These are phyloP conservation scores for Minunthozetes semirufus DNA, from an alignment of 2,888 invertebrate genomes.

Conservation along the genomic window DNA sequence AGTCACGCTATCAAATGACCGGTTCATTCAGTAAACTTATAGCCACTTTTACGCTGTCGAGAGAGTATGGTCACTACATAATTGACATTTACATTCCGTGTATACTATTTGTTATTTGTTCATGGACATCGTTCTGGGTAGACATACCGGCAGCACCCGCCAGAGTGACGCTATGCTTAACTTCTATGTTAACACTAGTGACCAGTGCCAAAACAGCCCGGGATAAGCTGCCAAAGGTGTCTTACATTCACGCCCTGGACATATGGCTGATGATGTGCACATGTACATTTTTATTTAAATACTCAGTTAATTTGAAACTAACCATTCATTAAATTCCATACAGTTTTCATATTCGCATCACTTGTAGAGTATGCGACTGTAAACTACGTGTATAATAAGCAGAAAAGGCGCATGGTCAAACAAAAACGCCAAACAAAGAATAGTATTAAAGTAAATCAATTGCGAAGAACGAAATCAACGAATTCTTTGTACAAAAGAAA, in stretches of 20 bases:
- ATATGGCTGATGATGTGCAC: conserved; percentile 42
- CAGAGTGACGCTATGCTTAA: conserved; percentile 41
- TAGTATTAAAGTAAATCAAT: background rate
- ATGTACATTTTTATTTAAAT: conserved; percentile 35
- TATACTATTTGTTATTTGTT: conserved; percentile 41
- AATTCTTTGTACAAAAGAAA: background rate
- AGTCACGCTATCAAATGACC: conserved; percentile 12
- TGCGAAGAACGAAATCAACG: background rate
- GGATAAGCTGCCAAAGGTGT: conserved; percentile 42
- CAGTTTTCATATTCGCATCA: conserved; percentile 41
- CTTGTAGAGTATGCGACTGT: conserved; percentile 43
- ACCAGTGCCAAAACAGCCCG: conserved; percentile 41
- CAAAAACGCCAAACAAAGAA: background rate
- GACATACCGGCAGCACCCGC: conserved; percentile 43
- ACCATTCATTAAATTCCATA: too few species aligned
- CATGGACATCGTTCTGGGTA: conserved; percentile 43
- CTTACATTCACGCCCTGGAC: conserved; percentile 43
- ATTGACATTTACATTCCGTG: conserved; percentile 42
- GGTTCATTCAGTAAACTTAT: conserved; percentile 40
- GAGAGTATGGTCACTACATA: conserved; percentile 41
- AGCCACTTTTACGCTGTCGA: conserved; percentile 38
- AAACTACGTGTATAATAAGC: conserved; percentile 42
- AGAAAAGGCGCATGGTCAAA: conserved; percentile 39
- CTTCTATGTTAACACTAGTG: conserved; percentile 42
- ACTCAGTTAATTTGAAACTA: background rate